Evolutionary conservation across 2,797 vertebrate species (phyloP).

Genomic region (Sebastes minor): DNA sequence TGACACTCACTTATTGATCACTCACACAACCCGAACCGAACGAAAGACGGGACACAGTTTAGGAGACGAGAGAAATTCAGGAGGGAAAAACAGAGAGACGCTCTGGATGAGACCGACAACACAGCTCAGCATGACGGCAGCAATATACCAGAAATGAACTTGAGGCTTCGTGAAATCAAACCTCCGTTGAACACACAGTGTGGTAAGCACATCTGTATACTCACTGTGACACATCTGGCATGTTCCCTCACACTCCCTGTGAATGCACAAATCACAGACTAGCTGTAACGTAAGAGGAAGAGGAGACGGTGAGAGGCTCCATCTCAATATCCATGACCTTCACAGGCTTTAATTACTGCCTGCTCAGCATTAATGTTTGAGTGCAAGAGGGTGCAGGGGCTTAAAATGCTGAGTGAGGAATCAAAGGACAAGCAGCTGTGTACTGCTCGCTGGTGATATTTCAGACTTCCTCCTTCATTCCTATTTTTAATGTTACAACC

Average conservation of each 20-base stretch:
- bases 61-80: not conserved
- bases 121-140: not conserved
- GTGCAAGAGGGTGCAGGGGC: not conserved
- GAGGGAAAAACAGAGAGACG: not conserved
- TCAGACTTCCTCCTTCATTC: not conserved
- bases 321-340: conserved; percentile 1
- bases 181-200: not conserved
- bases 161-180: conserved; percentile 16
- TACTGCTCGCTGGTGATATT: not conserved
- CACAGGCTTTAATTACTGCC: conserved; percentile 19
- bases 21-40: not conserved
- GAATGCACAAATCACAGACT: not conserved
- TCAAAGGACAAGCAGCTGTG: not conserved
- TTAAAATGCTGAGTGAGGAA: not conserved
- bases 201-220: not conserved
- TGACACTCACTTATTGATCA: not conserved
- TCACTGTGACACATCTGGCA: conserved; percentile 15
- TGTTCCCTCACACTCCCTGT: not conserved
- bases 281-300: not conserved
- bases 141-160: not conserved
- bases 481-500: not conserved
- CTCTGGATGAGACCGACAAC: not conserved
- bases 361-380: conserved; percentile 13
- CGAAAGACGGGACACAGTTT: not conserved
- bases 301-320: not conserved